Evolutionary conservation across 92 coral and sea anemone species (phyloP), one percentile per base, ranked within the genome.

Genomic region (Porites rus): DNA sequence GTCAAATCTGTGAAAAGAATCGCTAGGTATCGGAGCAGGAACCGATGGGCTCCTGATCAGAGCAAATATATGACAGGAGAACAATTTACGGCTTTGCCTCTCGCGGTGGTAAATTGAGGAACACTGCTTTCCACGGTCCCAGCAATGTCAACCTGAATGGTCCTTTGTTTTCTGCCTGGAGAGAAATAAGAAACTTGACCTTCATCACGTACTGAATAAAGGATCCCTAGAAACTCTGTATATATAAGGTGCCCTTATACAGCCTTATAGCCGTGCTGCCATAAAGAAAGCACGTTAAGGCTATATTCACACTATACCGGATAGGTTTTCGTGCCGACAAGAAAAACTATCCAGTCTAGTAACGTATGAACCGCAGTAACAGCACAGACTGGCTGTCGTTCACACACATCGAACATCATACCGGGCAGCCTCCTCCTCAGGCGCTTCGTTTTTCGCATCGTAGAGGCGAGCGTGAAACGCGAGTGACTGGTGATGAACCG

Each of bases 101-200:
- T 62, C 66, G 66, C 66, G 13, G 65, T 61, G 65, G 65, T 61
- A 61, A 61, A 61, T 61, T 61, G 0, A 61, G 65, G 65, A 61
- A 62, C 14, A 62, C 66, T n/a, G n/a, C n/a, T 62, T 62, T 62
- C 66, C 66, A 62, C 66, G n/a, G n/a, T 1, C 66, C 66, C 14
- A 13, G n/a, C n/a, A 62, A 13, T 62, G 66, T 62, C 66, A 62
- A 62, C 66, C 66, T 62, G 66, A 62, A 62, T 62, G 66, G 66
- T 62, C 66, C 66, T 62, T 62, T 62, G 66, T 62, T n/a, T 62
- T 62, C 66, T 62, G 66, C 66, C 66, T 62, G 66, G 66, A 62
- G 66, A 9, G 66, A 62, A 62, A 62, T 62, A 62, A 62, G 66
- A 62, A 62, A 62, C 66, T 62, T 62, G 66, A 17, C 2, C n/a